Evolutionary conservation across 2,888 invertebrate genomes (phyloP).

Genomic region (Colletes collaris): DNA sequence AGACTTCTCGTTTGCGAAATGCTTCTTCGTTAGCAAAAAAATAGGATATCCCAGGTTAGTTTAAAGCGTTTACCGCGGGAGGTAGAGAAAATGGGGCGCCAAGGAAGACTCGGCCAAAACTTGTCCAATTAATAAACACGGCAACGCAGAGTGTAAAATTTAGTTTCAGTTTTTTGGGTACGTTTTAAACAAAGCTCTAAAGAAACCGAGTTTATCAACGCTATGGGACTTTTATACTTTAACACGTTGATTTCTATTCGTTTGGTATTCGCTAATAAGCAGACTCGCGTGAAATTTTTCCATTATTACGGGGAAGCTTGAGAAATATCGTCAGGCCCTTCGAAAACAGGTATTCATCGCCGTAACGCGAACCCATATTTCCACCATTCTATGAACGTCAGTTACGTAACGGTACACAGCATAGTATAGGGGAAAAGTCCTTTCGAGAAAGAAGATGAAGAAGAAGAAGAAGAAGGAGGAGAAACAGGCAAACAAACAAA

Average conservation of each 20-base stretch:
- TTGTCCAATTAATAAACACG: too few relatives aligned
- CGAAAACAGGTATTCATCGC: conserved; percentile 20
- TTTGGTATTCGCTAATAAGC: conserved; percentile 1
- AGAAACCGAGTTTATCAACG: not conserved
- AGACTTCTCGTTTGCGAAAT: too few relatives aligned
- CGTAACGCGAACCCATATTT: conserved; percentile 36
- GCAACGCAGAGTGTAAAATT: too few relatives aligned
- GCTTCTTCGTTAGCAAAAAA: too few relatives aligned
- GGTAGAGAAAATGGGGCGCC: too few relatives aligned
- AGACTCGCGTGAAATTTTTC: conserved; percentile 22
- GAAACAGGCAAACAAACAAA: conserved; percentile 39
- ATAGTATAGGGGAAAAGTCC: not conserved
- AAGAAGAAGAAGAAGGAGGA: not conserved
- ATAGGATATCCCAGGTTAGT: too few relatives aligned
- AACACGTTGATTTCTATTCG: too few relatives aligned
- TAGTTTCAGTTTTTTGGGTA: too few relatives aligned
- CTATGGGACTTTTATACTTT: not conserved
- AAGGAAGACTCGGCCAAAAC: too few relatives aligned
- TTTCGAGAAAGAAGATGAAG: not conserved
- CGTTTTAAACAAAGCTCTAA: not conserved
- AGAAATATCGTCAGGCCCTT: conserved; percentile 31
- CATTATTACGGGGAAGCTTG: conserved; percentile 25
- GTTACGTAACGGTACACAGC: conserved; percentile 5
- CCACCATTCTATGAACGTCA: not conserved
- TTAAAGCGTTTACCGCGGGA: too few relatives aligned